Evolutionary conservation across 2,113 vertebrate genomes (phyloP), one percentile per base, ranked within the genome.

Genomic region (Oreochromis tanganicae): DNA sequence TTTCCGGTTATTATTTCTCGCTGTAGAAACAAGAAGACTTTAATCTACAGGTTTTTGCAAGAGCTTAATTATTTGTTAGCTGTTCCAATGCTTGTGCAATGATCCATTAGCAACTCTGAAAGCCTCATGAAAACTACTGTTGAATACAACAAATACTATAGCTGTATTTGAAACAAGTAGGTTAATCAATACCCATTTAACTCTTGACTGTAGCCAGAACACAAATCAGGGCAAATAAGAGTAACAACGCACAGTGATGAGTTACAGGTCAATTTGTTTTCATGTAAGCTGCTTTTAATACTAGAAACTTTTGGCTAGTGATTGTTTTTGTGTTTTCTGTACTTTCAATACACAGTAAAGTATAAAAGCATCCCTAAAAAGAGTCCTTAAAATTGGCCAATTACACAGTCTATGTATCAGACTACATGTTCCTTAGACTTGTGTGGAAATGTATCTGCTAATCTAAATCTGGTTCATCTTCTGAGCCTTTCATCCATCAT

Each of bases 401-500:
- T 73, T 41, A 78, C 36, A 34, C 36, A 21, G 52, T 50, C 32
- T 59, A 29, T 78, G 36, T 85, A 86, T 81, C 63, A 57, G 27
- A 61, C 71, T 55, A 14, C 32, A 46, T 59, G 66, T 54, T 83
- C 34, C 7, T 61, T 14, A 61, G 2, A 57, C 46, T 50, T 78
- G 43, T n/a, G 71, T 83, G 7, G 41, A 81, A 63, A 63, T 43
- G 19, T 21, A 59, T 32, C 85, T 29, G 52, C 68, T 79, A 55
- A 90, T 81, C 82, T 61, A 46, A 41, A 87, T 56, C 16, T 63
- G 24, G 46, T 24, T 61, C 59, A 27, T 85, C 63, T 50, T 9
- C 24, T 50, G 9, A 50, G 84, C 21, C 83, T 80, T 68, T 90
- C 82, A 91, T 94, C 88, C 88, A 92, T 94, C 91, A 90, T 81